phyloP scores from a whole-genome alignment of 1,140 invertebrate species.

The Hyles euphorbiae region DNA sequence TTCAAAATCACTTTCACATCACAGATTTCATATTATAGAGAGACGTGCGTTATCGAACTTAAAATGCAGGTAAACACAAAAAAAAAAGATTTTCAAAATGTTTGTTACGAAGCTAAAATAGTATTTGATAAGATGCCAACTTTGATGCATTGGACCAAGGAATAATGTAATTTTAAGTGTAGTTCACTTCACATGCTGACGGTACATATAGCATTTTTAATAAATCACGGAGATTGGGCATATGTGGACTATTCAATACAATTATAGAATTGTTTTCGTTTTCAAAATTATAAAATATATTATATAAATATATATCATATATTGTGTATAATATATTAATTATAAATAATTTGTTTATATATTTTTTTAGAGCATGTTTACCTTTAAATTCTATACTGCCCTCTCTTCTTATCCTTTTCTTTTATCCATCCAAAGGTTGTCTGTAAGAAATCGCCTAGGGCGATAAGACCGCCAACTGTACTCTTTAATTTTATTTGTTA shows the following conservation, averaged over 20 bases:
- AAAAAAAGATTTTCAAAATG: conserved; percentile 27
- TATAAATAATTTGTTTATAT: too few species aligned
- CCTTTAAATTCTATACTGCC: too few species aligned
- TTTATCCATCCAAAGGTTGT: too few species aligned
- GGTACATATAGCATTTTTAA: conserved; percentile 31
- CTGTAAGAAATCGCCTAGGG: too few species aligned
- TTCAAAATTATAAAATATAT: neutral
- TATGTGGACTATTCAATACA: neutral
- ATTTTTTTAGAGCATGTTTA: too few species aligned
- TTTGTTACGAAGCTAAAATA: conserved; percentile 40
- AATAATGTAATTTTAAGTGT: conserved; percentile 55
- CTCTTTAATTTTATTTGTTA: too few species aligned
- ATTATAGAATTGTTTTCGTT: neutral
- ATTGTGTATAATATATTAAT: too few species aligned
- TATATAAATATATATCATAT: too few species aligned
- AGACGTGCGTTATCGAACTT: conserved; percentile 40
- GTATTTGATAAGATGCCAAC: conserved; percentile 65
- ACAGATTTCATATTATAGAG: too few species aligned
- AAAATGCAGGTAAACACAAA: conserved; percentile 21
- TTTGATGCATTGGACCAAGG: conserved; percentile 68
- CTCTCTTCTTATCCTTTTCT: too few species aligned
- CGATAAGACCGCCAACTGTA: too few species aligned
- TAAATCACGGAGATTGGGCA: conserved; percentile 3
- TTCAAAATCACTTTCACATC: too few species aligned
- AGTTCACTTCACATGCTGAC: conserved; percentile 62